Evolutionary conservation across 2,113 vertebrate species (phyloP), one percentile per base, ranked within the genome.

Genomic region (Leucoraja erinaceus): DNA sequence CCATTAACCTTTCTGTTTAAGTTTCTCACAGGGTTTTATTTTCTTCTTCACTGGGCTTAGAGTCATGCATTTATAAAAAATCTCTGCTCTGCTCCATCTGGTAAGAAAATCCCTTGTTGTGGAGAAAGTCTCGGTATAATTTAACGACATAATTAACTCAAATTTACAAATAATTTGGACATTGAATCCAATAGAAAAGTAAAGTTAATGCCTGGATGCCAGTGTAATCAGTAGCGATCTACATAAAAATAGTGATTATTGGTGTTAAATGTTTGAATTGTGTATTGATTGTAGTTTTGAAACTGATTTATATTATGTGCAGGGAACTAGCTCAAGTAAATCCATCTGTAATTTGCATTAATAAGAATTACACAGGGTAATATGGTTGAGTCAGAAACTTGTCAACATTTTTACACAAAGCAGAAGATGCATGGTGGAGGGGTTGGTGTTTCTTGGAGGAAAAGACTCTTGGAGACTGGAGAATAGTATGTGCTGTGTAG

Each of bases 1-100:
- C 59, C 83, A 88, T 88, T 88, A 66, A 88, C 83, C 59, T 88
- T 88, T 88, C 83, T 63, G 59, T 12, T 25, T n/a, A 61, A 47
- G 14, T 86, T 86, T 86, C 81, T 61, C 56, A 54, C 81, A 61
- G 81, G 56, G 25, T n/a, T 8, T 61, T 31, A 12, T 31, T 88
- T 88, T 59, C 54, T 6, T 66, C 1, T 31, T 18, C n/a, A 31
- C 59, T 18, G 61, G 61, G 61, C 12, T 31, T 88, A n/a, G n/a
- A 66, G 5, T 1, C 28, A 33, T 31, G 18, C 28, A 31, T 63
- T 63, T 66, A 18, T 20, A 88, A 33, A 16, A 16, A 88, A 33
- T 6, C 14, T 7, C n/a, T 33, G n/a, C 56, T n/a, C 59, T 61
- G 83, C 59, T 88, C 61, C 56, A 31, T 63, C 59, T 59, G 22